phyloP scores from a whole-genome alignment of 2,797 vertebrate genomes.

The Acanthornis magna region DNA sequence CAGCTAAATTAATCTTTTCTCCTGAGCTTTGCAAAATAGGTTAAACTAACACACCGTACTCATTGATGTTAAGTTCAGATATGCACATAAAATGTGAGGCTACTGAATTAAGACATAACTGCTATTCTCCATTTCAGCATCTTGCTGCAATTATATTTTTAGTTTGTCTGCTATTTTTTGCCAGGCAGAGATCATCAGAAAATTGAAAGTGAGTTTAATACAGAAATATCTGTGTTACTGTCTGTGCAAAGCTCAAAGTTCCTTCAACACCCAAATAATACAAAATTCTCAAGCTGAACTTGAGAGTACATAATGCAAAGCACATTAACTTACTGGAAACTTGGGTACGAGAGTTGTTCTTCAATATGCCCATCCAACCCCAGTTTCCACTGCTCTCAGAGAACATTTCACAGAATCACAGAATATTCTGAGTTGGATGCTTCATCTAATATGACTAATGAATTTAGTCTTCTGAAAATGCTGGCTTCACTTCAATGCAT shows the following conservation, averaged over 20 bases:
- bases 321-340: neutral
- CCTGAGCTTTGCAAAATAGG: conserved; percentile 27
- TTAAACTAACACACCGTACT: conserved; percentile 26
- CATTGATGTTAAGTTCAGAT: conserved; percentile 16
- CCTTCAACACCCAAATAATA: neutral
- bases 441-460: neutral
- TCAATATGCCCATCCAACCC: neutral
- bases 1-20: conserved; percentile 16
- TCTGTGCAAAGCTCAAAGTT: neutral
- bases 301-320: neutral
- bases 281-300: neutral
- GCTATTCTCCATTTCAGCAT: conserved; percentile 1
- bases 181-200: conserved; percentile 19
- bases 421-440: neutral
- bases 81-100: neutral
- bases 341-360: neutral
- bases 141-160: conserved; percentile 16
- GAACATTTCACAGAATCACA: neutral
- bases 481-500: neutral
- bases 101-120: conserved; percentile 25
- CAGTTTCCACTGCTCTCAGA: neutral
- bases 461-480: neutral
- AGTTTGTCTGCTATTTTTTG: neutral
- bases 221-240: neutral
- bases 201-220: conserved; percentile 7